Conservation (phyloP, 2,797 vertebrate species). For the Geotrypetes seraphini region DNA sequence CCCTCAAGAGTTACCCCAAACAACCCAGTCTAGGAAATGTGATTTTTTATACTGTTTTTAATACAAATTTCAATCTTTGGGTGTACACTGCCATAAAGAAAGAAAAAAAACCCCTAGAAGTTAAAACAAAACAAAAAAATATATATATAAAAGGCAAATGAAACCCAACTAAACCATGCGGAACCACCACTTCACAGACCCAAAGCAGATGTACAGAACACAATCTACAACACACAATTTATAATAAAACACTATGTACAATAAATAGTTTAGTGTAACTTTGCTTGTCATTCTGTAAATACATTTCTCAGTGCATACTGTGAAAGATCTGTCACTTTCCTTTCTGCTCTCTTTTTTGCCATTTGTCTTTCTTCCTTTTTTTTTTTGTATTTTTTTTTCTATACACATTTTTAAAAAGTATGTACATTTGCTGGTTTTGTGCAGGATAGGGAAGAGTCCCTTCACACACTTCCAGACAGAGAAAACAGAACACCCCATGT, state of each 20-base stretch:
- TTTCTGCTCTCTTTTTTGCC: conserved; percentile 40
- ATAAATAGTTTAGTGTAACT: conserved; percentile 64
- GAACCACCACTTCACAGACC: conserved; percentile 64
- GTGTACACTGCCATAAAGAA: conserved; percentile 51
- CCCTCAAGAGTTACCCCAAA: not conserved
- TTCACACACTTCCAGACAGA: too few relatives aligned
- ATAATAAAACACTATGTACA: conserved; percentile 73
- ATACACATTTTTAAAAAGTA: conserved; percentile 68
- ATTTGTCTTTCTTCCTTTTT: conserved; percentile 35
- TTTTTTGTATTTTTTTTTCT: conserved; percentile 41
- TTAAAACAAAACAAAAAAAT: conserved; percentile 48
- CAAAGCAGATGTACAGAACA: conserved; percentile 65
- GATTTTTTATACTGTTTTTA: conserved; percentile 23
- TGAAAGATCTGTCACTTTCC: conserved; percentile 35
- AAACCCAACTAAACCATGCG: conserved; percentile 49
- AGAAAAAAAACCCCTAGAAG: conserved; percentile 35
- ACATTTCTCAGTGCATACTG: conserved; percentile 67
- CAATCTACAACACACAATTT: conserved; percentile 66
- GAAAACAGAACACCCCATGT: not conserved
- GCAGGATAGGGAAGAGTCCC: conserved; percentile 57
- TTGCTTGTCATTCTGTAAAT: conserved; percentile 43
- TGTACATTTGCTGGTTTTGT: conserved; percentile 97
- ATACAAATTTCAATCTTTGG: conserved; percentile 59
- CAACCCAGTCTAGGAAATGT: not conserved
- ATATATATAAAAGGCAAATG: conserved; percentile 41